Evolutionary conservation across 2,797 vertebrate genomes (phyloP).

Genomic region (Siniperca undulata): DNA sequence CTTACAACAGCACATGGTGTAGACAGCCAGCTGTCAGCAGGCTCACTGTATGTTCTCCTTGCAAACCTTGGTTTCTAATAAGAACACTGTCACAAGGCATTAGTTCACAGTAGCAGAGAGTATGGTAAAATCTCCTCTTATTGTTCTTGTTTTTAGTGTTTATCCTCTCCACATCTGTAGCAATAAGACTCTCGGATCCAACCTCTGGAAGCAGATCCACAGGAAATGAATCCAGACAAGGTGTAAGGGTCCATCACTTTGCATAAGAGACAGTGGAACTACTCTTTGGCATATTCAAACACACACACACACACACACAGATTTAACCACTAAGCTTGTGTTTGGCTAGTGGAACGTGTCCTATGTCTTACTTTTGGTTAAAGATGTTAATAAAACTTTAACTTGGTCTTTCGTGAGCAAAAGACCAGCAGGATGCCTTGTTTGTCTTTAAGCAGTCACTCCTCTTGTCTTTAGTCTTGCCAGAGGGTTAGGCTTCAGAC

Average conservation of each 20-base stretch:
- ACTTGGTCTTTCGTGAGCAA: no score
- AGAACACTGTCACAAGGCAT: neutral
- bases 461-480: neutral
- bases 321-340: no score
- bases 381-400: no score
- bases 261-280: neutral
- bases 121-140: neutral
- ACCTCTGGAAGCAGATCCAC: slow-evolving; percentile 12
- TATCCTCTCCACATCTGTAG: neutral
- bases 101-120: neutral
- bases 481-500: neutral
- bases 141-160: neutral
- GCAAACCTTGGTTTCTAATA: neutral
- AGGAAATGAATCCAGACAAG: slow-evolving; percentile 10
- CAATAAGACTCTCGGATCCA: neutral
- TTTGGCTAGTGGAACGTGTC: no score
- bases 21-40: neutral
- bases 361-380: no score
- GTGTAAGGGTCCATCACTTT: slow-evolving; percentile 1
- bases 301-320: no score
- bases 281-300: slow-evolving; percentile 2
- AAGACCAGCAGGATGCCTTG: neutral
- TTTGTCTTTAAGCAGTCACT: neutral
- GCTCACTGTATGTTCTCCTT: neutral
- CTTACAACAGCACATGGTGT: neutral